Conservation (phyloP, 2,113 vertebrate genomes). For the Nothoprocta pentlandii region DNA sequence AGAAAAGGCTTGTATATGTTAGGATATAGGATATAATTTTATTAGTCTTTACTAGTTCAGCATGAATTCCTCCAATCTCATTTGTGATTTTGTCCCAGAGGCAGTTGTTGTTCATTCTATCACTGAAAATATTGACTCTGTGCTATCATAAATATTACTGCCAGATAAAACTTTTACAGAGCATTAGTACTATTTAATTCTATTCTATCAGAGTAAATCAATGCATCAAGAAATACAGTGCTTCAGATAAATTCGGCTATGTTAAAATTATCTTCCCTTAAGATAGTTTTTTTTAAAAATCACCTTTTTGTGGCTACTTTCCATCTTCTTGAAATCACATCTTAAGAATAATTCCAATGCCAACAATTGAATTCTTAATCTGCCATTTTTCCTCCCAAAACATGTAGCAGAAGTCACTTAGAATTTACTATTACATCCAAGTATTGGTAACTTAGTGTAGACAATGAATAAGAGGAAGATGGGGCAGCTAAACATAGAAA, state of each 20-base stretch:
- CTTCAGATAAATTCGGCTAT: not conserved
- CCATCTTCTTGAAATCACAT: not conserved
- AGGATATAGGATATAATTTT: not conserved
- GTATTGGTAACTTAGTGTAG: not conserved
- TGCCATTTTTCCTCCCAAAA: not conserved
- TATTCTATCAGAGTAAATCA: not conserved
- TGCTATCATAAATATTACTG: not conserved
- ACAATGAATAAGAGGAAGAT: not conserved
- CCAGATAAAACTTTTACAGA: not conserved
- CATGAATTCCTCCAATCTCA: not conserved
- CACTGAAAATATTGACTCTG: not conserved
- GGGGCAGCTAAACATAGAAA: not conserved
- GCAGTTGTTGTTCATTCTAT: not conserved
- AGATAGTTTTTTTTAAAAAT: not conserved
- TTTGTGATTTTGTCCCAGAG: not conserved
- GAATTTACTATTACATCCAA: not conserved
- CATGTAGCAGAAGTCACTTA: not conserved
- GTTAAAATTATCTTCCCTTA: not conserved
- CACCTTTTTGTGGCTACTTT: not conserved
- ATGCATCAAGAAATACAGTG: not conserved
- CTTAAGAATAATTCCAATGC: not conserved
- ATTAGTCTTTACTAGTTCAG: not conserved
- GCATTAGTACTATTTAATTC: not conserved
- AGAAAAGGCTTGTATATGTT: not conserved
- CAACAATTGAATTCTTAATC: not conserved